These are phyloP conservation scores for Cladorhizidae sp. DNA, from an alignment of 37 sponge, comb jelly and placozoan genomes.

Conservation along the genomic window DNA sequence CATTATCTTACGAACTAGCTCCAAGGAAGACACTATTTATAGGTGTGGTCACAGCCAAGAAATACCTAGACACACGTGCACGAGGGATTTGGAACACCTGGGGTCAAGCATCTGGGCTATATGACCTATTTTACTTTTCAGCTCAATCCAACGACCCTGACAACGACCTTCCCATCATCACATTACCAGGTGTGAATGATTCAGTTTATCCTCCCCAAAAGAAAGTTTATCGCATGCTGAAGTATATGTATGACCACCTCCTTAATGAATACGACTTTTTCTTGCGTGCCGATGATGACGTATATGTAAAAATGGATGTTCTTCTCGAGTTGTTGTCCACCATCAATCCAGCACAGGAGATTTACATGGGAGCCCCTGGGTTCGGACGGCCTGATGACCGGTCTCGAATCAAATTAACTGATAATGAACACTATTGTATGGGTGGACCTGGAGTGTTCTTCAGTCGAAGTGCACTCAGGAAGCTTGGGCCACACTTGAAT, in stretches of 20 bases:
- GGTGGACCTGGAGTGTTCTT: constrained; percentile 80
- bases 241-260: constrained; percentile 78
- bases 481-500: constrained; percentile 54
- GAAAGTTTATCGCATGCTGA: constrained; percentile 75
- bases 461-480: constrained; percentile 62
- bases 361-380: constrained; percentile 81
- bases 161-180: constrained; percentile 50
- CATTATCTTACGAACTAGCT: constrained; percentile 36
- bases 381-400: constrained; percentile 52
- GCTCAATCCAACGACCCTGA: constrained; percentile 22
- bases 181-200: constrained; percentile 66
- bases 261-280: constrained; percentile 82
- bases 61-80: constrained; percentile 69
- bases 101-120: constrained; percentile 39
- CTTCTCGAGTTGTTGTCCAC: constrained; percentile 32
- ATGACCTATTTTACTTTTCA: constrained; percentile 36
- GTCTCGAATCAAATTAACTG: constrained; percentile 43
- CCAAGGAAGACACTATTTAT: constrained; percentile 58
- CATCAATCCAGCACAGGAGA: constrained; percentile 66
- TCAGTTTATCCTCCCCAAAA: constrained; percentile 66
- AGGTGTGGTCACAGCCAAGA: constrained; percentile 75
- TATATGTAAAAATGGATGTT: constrained; percentile 44
- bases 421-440: constrained; percentile 82
- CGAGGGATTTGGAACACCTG: constrained; percentile 67
- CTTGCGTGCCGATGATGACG: constrained; percentile 83